Base-by-base conservation (phyloP, 2,797 vertebrate genomes). In the Tolypeutes matacus region DNA sequence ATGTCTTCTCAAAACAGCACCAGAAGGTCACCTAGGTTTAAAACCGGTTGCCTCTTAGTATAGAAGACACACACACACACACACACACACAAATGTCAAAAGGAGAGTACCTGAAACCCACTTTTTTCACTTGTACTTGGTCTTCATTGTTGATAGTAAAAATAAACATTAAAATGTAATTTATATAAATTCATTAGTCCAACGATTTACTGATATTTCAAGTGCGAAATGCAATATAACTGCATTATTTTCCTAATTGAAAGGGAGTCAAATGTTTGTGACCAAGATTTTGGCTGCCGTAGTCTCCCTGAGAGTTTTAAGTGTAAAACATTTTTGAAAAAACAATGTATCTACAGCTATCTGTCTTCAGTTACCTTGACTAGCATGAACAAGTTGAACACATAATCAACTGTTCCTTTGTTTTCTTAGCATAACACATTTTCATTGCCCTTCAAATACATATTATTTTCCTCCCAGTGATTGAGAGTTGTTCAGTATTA, bases 321-420 rank as follows among this genome's bases (percentile, higher is more conserved):
- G 51, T 77, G 72, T 89, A 85, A 94, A 91, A 88, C 73, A 64
- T 11, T n/a, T 46, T 64, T 83, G 39, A 49, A n/a, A 56, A 4
- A 76, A 27, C 58, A 72, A n/a, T 64, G 29, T 72, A 53, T 85
- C n/a, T 91, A 0, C 75, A 34, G 62, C 20, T 73, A 18, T 77
- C 89, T 49, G 20, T 36, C 36, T 92, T 86, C 39, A 89, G 36
- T 83, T 93, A 39, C 62, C 36, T 89, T 95, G 88, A 67, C 51
- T n/a, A 29, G 39, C 12, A 31, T 39, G 62, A 84, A 86, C 46
- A 46, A 86, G 31, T 53, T 77, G 83, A 96, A 64, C 27, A 23
- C 17, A 56, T 46, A 77, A 62, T 96, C 83, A 82, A 18, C n/a
- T 86, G 51, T 73, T 91, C 65, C 69, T 93, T 94, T 94, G 73